Percentiles rank a stretch among this genome's conserved stretches.
phyloP scores from a whole-genome alignment of 2,888 invertebrate species.

The Globia sparganii region DNA sequence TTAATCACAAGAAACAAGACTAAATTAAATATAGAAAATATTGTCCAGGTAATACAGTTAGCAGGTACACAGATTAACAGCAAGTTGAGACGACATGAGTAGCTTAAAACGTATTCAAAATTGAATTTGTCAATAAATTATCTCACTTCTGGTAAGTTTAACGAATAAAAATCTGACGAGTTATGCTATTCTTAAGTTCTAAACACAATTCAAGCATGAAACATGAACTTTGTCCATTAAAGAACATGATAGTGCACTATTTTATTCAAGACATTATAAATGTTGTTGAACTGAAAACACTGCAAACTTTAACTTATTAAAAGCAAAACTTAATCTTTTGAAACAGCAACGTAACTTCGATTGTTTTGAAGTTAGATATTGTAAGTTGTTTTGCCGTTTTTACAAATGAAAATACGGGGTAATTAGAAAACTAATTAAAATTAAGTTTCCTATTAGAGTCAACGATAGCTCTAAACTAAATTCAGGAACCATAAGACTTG shows the following conservation, averaged over 20 bases:
- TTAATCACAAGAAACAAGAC: background rate
- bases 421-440: no score
- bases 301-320: slow-evolving; percentile 1
- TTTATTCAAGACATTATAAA: slow-evolving; percentile 23
- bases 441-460: no score
- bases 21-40: background rate
- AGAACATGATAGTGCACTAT: slow-evolving; percentile 24
- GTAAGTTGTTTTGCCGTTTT: background rate
- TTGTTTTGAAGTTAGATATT: background rate
- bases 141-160: background rate
- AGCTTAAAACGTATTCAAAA: background rate
- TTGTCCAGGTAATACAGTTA: no score
- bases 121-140: slow-evolving; percentile 18
- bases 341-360: background rate
- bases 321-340: background rate
- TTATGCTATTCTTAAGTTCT: slow-evolving; percentile 14
- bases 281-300: slow-evolving; percentile 10
- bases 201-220: slow-evolving; percentile 26
- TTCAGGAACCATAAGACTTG: background rate
- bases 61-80: no score
- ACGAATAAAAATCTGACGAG: background rate
- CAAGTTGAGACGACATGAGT: no score
- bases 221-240: slow-evolving; percentile 39
- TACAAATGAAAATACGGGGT: no score
- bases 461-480: no score